A percentile compares a stretch with the other conserved stretches of the same genome.
Conservation (phyloP, 2,888 invertebrate species). For the Trichopoda pennipes region DNA sequence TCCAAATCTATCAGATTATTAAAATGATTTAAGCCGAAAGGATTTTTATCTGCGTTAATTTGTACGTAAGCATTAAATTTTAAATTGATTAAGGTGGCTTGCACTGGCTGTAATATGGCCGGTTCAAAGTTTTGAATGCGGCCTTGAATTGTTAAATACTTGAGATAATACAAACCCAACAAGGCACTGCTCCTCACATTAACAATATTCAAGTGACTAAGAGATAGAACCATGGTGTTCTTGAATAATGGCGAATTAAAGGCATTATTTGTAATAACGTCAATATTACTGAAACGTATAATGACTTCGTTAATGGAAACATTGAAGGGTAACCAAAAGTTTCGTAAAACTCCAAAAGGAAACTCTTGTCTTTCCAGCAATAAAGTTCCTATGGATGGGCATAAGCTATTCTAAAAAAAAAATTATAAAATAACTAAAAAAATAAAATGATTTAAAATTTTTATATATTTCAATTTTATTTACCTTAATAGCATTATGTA, state of each 20-base stretch:
- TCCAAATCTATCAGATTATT: slow-evolving; percentile 72
- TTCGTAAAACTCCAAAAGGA: slow-evolving; percentile 44
- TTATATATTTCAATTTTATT: slow-evolving; percentile 5
- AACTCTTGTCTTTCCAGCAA: slow-evolving; percentile 70
- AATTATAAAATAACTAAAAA: not conserved
- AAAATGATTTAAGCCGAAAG: slow-evolving; percentile 73
- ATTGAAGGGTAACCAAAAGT: slow-evolving; percentile 62
- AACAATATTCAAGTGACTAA: slow-evolving; percentile 69
- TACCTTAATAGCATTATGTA: slow-evolving; percentile 63
- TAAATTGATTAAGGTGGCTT: slow-evolving; percentile 72
- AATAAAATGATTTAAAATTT: not conserved
- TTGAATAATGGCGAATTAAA: slow-evolving; percentile 75
- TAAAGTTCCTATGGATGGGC: slow-evolving; percentile 65
- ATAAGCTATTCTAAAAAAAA: slow-evolving; percentile 63
- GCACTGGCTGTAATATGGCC: slow-evolving; percentile 76
- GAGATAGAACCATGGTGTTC: slow-evolving; percentile 69
- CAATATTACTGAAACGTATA: slow-evolving; percentile 69
- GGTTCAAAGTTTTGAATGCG: slow-evolving; percentile 69
- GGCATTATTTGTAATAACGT: slow-evolving; percentile 71
- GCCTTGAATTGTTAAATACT: slow-evolving; percentile 72
- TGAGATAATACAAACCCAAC: slow-evolving; percentile 73
- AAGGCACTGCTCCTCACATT: slow-evolving; percentile 73
- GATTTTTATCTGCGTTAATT: slow-evolving; percentile 67
- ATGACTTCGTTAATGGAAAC: slow-evolving; percentile 70
- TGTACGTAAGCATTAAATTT: slow-evolving; percentile 71